Conservation (phyloP, 2,888 invertebrate genomes). For the Cantharis rustica region DNA sequence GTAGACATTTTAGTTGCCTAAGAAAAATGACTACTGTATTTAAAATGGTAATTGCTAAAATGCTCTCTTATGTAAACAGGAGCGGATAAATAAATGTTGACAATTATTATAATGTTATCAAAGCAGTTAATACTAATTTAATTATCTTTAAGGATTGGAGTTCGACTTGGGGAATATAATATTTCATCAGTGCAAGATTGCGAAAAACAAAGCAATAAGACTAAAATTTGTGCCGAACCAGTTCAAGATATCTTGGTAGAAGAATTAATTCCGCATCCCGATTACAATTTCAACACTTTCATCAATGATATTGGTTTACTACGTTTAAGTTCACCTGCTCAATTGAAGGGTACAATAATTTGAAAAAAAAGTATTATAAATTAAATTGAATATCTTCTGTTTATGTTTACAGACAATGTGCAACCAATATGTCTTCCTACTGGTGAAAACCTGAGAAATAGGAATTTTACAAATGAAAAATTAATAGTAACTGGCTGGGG, state of each 20-base stretch:
- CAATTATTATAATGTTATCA: no score
- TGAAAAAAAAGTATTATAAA: not conserved
- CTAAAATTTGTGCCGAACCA: constrained; percentile 51
- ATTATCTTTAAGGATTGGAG: constrained; percentile 56
- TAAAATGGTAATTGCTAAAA: no score
- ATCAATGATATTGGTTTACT: constrained; percentile 65
- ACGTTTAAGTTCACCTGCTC: constrained; percentile 53
- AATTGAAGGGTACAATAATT: constrained; percentile 48
- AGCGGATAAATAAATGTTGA: no score
- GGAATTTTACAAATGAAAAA: constrained; percentile 56
- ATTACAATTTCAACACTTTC: constrained; percentile 57
- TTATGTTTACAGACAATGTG: constrained; percentile 47
- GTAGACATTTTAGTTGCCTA: no score
- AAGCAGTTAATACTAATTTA: no score
- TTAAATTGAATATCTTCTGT: not conserved
- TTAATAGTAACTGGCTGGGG: constrained; percentile 79
- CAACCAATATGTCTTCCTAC: constrained; percentile 58
- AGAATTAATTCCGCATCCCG: constrained; percentile 58
- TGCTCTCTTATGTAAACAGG: no score
- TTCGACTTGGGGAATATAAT: constrained; percentile 68
- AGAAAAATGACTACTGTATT: no score
- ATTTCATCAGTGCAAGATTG: constrained; percentile 56
- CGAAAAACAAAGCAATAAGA: constrained; percentile 32
- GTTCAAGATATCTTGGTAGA: constrained; percentile 60
- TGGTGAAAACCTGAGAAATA: constrained; percentile 42